phyloP scores from a whole-genome alignment of 1,140 invertebrate genomes.

The Drosophila cardini region DNA sequence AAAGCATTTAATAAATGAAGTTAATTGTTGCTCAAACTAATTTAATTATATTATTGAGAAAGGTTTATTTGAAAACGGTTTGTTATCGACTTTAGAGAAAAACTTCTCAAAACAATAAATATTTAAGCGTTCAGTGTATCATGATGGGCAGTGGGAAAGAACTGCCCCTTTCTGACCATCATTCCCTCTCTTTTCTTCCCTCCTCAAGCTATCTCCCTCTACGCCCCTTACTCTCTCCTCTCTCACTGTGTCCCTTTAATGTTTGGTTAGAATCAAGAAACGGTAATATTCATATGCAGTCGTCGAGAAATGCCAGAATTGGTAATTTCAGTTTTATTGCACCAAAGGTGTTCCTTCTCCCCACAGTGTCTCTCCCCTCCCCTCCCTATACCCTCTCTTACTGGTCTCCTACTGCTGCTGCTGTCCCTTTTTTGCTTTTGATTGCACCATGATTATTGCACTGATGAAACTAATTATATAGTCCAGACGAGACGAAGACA shows the following conservation, averaged over 20 bases:
- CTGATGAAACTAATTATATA: slow-evolving; percentile 82
- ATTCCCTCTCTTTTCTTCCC: neutral
- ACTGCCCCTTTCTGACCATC: no score
- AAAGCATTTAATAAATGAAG: no score
- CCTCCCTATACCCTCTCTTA: slow-evolving; percentile 15
- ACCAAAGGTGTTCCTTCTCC: slow-evolving; percentile 14
- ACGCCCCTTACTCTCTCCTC: neutral
- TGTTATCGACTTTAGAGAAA: no score
- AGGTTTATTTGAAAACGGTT: no score
- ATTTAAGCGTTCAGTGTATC: no score
- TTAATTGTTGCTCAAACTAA: no score
- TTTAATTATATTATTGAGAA: no score
- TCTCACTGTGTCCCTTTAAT: no score
- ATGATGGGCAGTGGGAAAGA: no score
- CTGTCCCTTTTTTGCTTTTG: slow-evolving; percentile 41
- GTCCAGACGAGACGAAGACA: slow-evolving; percentile 48
- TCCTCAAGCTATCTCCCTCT: neutral
- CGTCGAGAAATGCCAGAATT: slow-evolving; percentile 22
- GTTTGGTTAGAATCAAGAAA: slow-evolving; percentile 1
- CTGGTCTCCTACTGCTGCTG: neutral
- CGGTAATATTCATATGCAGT: slow-evolving; percentile 1
- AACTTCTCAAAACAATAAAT: no score
- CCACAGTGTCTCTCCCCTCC: neutral
- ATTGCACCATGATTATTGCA: slow-evolving; percentile 80
- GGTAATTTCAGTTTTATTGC: slow-evolving; percentile 76